Conservation (phyloP, 2,888 invertebrate species). For the Hemithea aestivaria region DNA sequence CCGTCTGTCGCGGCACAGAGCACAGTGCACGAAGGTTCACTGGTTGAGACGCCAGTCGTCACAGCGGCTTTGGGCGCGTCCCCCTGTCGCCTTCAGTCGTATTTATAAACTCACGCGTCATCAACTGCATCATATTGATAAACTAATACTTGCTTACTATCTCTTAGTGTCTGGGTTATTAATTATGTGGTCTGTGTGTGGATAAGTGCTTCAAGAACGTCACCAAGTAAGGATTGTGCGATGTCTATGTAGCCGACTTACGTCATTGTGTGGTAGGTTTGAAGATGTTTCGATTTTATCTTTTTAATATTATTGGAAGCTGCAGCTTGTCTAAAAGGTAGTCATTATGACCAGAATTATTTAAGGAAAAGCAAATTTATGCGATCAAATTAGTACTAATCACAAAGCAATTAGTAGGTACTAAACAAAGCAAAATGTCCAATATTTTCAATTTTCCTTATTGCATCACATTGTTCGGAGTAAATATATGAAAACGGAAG, state of each 20-base stretch:
- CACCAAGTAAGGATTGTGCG: constrained; percentile 12
- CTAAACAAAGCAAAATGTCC: too few species aligned
- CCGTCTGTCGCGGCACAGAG: constrained; percentile 51
- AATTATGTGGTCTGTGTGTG: constrained; percentile 5
- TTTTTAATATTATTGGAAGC: too few species aligned
- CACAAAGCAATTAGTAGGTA: too few species aligned
- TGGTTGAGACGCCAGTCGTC: constrained; percentile 55
- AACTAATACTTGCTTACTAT: constrained; percentile 34
- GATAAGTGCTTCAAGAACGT: constrained; percentile 9
- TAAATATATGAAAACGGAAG: too few species aligned
- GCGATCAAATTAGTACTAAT: too few species aligned
- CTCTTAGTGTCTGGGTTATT: constrained; percentile 17
- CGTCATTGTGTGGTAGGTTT: constrained; percentile 30
- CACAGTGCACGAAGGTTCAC: constrained; percentile 40
- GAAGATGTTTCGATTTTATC: background rate
- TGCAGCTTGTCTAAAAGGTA: too few species aligned
- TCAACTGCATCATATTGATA: constrained; percentile 52
- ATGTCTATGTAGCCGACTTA: constrained; percentile 24
- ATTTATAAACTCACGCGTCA: constrained; percentile 71
- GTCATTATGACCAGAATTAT: too few species aligned
- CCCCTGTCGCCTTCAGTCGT: constrained; percentile 65
- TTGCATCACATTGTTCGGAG: too few species aligned
- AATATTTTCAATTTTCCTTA: too few species aligned
- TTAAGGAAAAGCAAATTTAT: too few species aligned
- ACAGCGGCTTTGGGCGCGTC: constrained; percentile 66